Percentiles rank a stretch among this genome's conserved stretches.
These are phyloP conservation scores for Gadopsis marmoratus DNA, from an alignment of 2,797 vertebrate genomes.

Conservation along the genomic window DNA sequence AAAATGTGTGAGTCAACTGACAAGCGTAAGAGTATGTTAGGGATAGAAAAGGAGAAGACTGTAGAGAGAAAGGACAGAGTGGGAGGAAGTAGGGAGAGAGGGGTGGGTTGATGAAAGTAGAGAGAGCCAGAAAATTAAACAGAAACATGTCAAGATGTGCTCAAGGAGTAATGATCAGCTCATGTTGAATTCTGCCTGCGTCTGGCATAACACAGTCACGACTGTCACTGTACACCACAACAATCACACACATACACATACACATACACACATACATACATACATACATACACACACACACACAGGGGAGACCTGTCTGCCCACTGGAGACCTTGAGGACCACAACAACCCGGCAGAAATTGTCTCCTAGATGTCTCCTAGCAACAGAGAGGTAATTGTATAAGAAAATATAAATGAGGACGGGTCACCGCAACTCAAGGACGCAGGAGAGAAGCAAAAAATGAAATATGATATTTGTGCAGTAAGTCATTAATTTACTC, in stretches of 20 bases:
- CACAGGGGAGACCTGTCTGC: slow-evolving; percentile 50
- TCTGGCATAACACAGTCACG: slow-evolving; percentile 43
- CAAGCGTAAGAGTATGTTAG: not conserved
- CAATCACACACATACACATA: slow-evolving; percentile 46
- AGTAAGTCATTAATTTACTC: slow-evolving; percentile 27
- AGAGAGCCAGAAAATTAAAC: not conserved
- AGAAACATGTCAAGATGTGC: slow-evolving; percentile 27
- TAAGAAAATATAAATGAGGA: slow-evolving; percentile 67
- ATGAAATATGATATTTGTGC: slow-evolving; percentile 24
- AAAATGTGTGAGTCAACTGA: slow-evolving; percentile 6
- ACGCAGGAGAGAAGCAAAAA: slow-evolving; percentile 11
- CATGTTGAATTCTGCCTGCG: slow-evolving; percentile 41
- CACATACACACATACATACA: slow-evolving; percentile 43
- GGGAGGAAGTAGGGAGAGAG: not conserved
- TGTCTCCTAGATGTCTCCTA: slow-evolving; percentile 69
- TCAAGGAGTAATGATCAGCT: slow-evolving; percentile 34
- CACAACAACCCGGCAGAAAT: slow-evolving; percentile 50
- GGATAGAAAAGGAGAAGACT: not conserved
- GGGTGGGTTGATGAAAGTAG: not conserved
- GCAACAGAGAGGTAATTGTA: slow-evolving; percentile 75
- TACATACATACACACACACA: slow-evolving; percentile 35
- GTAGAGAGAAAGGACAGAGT: not conserved
- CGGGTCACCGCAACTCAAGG: slow-evolving; percentile 58
- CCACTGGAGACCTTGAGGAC: slow-evolving; percentile 67
- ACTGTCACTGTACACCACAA: slow-evolving; percentile 46